Conservation (phyloP, 2,797 vertebrate genomes). For the Adelosebastes latens region DNA sequence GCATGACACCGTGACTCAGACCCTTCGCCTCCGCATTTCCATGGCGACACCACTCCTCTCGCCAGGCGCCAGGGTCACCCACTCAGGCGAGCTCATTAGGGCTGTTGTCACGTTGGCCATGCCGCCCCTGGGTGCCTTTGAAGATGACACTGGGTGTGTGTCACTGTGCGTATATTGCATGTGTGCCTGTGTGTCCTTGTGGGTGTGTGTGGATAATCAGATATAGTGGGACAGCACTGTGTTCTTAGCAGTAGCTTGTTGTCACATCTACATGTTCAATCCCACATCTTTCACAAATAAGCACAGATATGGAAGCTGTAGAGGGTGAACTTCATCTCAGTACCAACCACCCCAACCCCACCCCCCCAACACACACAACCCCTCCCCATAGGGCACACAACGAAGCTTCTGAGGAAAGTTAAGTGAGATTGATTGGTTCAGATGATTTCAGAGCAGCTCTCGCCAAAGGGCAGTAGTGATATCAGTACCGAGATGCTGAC, state of each 20-base stretch:
- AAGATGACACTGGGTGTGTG: constrained; percentile 67
- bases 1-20: constrained; percentile 70
- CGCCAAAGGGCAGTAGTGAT: constrained; percentile 32
- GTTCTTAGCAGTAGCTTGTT: constrained; percentile 40
- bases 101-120: constrained; percentile 70
- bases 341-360: not conserved
- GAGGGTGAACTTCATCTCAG: constrained; percentile 13
- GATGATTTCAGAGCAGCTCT: constrained; percentile 53
- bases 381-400: not conserved
- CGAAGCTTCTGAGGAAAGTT: constrained; percentile 43
- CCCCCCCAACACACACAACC: not conserved
- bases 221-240: constrained; percentile 27
- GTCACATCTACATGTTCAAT: constrained; percentile 46
- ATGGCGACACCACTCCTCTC: constrained; percentile 71
- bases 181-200: constrained; percentile 10
- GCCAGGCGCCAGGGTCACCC: constrained; percentile 74
- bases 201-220: constrained; percentile 49
- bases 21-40: constrained; percentile 61
- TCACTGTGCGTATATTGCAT: not conserved
- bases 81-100: constrained; percentile 75
- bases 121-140: constrained; percentile 70
- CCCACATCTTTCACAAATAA: constrained; percentile 38
- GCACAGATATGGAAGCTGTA: not conserved
- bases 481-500: constrained; percentile 7
- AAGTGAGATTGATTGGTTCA: constrained; percentile 61